These are phyloP conservation scores for Pollachius pollachius DNA, from an alignment of 2,113 vertebrate genomes.

Conservation along the genomic window DNA sequence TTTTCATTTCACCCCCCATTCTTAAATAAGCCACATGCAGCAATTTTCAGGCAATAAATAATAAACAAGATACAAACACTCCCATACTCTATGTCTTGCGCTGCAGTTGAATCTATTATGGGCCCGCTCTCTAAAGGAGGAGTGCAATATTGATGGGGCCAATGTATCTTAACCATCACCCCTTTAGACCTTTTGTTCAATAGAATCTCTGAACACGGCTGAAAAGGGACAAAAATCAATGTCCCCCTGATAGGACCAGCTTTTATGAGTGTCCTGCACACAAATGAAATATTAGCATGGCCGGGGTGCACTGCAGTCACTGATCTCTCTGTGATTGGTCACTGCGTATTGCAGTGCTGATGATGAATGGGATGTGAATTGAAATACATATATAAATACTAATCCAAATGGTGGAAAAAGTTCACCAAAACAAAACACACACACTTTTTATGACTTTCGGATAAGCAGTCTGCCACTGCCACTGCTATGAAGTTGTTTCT, in stretches of 20 bases:
- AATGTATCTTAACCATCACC: conserved; percentile 54
- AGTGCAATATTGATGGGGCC: conserved; percentile 47
- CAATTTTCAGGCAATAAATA: conserved; percentile 65
- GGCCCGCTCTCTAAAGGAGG: conserved; percentile 36
- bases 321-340: conserved; percentile 19
- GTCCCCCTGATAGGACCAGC: conserved; percentile 34
- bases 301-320: conserved; percentile 1
- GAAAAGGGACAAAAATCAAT: conserved; percentile 42
- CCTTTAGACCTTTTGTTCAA: conserved; percentile 44
- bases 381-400: no score
- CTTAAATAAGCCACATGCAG: conserved; percentile 43
- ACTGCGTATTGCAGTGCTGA: conserved; percentile 18
- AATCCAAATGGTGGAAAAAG: no score
- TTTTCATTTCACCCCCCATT: no score
- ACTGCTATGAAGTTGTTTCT: no score
- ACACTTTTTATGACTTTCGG: no score
- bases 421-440: no score
- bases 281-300: conserved; percentile 33
- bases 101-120: conserved; percentile 62
- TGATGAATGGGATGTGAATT: conserved; percentile 3
- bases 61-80: conserved; percentile 60
- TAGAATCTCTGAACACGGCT: conserved; percentile 34
- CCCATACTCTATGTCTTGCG: conserved; percentile 37
- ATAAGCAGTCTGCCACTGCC: no score
- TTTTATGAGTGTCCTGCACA: conserved; percentile 15